phyloP scores from a whole-genome alignment of 2,113 vertebrate genomes.

The Jaculus jaculus region DNA sequence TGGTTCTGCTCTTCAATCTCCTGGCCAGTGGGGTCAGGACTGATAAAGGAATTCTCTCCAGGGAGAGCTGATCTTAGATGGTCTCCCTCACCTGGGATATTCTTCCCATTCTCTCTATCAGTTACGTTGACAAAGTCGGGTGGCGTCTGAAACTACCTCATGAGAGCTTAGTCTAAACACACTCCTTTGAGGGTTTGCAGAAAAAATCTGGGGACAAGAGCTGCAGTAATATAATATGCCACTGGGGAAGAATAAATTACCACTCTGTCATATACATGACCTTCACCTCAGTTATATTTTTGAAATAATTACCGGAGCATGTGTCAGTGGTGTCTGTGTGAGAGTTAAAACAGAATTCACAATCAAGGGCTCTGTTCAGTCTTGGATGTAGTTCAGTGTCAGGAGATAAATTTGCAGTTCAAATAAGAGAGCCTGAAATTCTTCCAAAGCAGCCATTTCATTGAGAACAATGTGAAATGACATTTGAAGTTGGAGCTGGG shows the following conservation, averaged over 20 bases:
- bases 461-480: conserved; percentile 42
- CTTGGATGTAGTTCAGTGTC: conserved; percentile 13
- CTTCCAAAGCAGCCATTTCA: conserved; percentile 44
- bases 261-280: conserved; percentile 72
- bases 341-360: conserved; percentile 82
- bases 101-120: neutral
- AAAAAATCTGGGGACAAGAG: conserved; percentile 42
- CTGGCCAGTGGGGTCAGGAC: neutral
- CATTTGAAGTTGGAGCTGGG: neutral
- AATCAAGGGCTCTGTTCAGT: conserved; percentile 45
- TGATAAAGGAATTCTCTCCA: neutral
- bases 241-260: conserved; percentile 80
- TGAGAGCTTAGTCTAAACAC: conserved; percentile 18
- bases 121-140: neutral
- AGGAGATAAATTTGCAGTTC: conserved; percentile 60
- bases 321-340: conserved; percentile 74
- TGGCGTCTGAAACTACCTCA: neutral
- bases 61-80: neutral
- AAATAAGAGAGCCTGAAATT: conserved; percentile 53
- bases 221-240: conserved; percentile 71
- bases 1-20: neutral
- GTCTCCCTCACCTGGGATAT: neutral
- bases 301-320: conserved; percentile 79
- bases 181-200: neutral
- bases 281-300: conserved; percentile 81